Conservation (phyloP, 1,140 invertebrate species). For the Periplaneta americana region DNA sequence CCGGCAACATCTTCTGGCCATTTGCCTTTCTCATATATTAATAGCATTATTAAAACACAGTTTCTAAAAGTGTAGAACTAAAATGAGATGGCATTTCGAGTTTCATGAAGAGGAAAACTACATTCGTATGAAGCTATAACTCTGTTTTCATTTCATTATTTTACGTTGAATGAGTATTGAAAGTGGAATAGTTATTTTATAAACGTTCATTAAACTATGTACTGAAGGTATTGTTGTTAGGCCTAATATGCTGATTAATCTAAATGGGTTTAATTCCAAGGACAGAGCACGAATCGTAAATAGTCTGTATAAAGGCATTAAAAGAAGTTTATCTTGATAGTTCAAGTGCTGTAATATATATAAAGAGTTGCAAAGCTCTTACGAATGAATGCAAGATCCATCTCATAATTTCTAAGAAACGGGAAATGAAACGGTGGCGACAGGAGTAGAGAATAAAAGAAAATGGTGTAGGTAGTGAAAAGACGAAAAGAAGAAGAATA, state of each 20-base stretch:
- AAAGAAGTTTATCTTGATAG: background rate
- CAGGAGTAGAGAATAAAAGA: slow-evolving; percentile 5
- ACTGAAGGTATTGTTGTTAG: too few relatives aligned
- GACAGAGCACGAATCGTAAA: background rate
- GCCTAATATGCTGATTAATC: background rate
- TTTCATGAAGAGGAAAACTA: too few relatives aligned
- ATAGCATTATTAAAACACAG: too few relatives aligned
- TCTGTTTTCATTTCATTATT: too few relatives aligned
- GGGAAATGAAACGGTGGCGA: slow-evolving; percentile 5
- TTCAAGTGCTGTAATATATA: background rate
- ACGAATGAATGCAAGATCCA: background rate
- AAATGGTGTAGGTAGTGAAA: slow-evolving; percentile 1
- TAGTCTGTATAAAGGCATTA: background rate
- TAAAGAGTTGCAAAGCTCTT: background rate
- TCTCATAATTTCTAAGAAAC: slow-evolving; percentile 7
- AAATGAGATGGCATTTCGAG: too few relatives aligned
- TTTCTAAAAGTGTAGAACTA: too few relatives aligned
- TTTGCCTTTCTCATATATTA: too few relatives aligned
- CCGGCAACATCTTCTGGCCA: too few relatives aligned
- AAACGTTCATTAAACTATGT: too few relatives aligned
- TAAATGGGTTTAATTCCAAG: background rate
- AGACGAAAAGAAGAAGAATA: slow-evolving; percentile 5
- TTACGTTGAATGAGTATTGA: too few relatives aligned
- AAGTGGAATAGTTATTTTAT: too few relatives aligned
- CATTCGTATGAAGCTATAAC: too few relatives aligned